Percentiles rank a stretch among this genome's conserved stretches.
These are phyloP conservation scores for Cossypha caffra DNA, from an alignment of 2,797 vertebrate species.

Conservation along the genomic window DNA sequence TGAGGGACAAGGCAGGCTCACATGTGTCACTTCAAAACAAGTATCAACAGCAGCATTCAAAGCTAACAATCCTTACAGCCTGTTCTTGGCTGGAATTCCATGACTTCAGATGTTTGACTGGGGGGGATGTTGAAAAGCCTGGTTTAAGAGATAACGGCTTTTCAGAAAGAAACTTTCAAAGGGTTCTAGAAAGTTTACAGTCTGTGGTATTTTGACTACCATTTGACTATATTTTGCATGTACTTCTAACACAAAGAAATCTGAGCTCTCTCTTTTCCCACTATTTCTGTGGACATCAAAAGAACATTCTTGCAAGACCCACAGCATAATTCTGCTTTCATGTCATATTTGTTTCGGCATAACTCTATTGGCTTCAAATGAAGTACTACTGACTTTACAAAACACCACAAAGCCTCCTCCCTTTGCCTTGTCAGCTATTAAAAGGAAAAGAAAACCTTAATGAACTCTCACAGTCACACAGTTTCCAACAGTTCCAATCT, in stretches of 20 bases:
- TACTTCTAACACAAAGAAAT: not conserved
- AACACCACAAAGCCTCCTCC: not conserved
- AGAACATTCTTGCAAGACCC: not conserved
- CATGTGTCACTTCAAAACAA: not conserved
- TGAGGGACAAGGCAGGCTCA: slow-evolving; percentile 44
- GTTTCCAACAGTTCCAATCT: not conserved
- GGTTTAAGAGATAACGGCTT: not conserved
- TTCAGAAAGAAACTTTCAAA: not conserved
- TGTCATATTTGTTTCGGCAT: not conserved
- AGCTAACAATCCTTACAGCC: not conserved
- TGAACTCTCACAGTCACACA: not conserved
- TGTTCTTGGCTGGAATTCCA: fast-evolving
- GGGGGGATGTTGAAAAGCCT: not conserved
- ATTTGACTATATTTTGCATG: not conserved
- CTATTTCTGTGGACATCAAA: not conserved
- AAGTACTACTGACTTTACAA: not conserved
- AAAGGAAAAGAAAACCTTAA: not conserved
- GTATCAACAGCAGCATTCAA: not conserved
- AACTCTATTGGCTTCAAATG: not conserved
- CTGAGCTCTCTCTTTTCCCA: not conserved
- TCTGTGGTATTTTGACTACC: not conserved
- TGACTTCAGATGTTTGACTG: not conserved
- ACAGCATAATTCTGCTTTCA: not conserved
- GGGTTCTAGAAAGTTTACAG: not conserved
- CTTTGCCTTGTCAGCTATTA: not conserved